Conservation (phyloP, 2,113 vertebrate species). For the Apteryx owenii region DNA sequence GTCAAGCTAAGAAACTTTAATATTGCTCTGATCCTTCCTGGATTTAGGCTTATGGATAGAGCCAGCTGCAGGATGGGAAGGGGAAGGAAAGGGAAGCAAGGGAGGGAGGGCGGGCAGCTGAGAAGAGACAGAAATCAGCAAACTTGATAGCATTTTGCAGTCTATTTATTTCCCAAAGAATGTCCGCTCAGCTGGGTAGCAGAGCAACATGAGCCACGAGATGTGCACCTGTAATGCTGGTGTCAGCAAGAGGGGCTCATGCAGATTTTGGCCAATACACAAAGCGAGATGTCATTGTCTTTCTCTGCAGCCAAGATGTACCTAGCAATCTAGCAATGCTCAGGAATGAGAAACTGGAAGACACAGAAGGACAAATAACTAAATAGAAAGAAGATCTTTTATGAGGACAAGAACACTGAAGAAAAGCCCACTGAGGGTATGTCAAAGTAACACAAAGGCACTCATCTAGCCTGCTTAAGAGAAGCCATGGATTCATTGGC, state of each 20-base stretch:
- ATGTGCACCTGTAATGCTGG: not conserved
- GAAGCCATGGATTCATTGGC: not conserved
- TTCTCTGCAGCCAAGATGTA: not conserved
- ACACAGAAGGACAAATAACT: not conserved
- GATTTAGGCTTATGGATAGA: not conserved
- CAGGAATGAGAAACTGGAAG: not conserved
- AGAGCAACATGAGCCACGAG: conserved; percentile 26
- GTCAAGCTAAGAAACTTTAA: conserved; percentile 26
- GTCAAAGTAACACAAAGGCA: not conserved
- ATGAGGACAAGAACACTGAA: not conserved
- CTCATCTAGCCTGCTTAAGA: not conserved
- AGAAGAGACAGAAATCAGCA: conserved; percentile 25
- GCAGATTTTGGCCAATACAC: conserved; percentile 15
- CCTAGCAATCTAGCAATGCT: not conserved
- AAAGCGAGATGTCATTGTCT: not conserved
- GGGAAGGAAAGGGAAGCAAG: not conserved
- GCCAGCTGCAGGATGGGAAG: not conserved
- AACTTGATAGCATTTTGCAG: conserved; percentile 20
- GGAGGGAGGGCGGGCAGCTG: not conserved
- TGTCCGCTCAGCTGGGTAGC: conserved; percentile 19
- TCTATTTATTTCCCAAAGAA: conserved; percentile 53
- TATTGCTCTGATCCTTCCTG: not conserved
- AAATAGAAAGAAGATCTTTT: not conserved
- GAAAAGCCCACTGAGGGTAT: not conserved
- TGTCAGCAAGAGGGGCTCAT: conserved; percentile 47